A percentile compares a stretch with the other conserved stretches of the same genome.
Conservation (phyloP, 2,797 vertebrate genomes). For the Gymnothorax javanicus region DNA sequence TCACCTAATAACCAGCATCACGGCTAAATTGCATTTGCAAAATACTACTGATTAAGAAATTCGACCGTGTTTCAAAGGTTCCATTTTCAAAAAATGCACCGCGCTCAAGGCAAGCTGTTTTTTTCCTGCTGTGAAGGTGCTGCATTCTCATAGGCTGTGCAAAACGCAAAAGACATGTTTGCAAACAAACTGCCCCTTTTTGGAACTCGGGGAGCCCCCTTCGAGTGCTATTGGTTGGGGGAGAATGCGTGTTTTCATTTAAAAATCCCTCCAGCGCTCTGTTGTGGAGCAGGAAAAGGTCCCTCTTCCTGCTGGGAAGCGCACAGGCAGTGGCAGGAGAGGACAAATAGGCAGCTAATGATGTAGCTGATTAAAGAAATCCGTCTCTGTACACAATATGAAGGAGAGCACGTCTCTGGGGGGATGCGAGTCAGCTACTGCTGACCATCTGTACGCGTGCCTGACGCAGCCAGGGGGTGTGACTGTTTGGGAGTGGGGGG, state of each 20-base stretch:
- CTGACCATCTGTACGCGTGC: slow-evolving; percentile 86
- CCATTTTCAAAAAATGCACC: slow-evolving; percentile 6
- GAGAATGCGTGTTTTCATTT: slow-evolving; percentile 67
- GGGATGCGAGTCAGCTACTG: slow-evolving; percentile 76
- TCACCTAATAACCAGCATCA: not conserved
- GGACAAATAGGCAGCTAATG: slow-evolving; percentile 70
- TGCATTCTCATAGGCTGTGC: not conserved
- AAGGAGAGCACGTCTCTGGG: slow-evolving; percentile 61
- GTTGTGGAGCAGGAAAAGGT: slow-evolving; percentile 33
- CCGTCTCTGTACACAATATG: slow-evolving; percentile 70
- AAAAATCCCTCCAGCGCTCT: slow-evolving; percentile 48
- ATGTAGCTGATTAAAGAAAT: slow-evolving; percentile 80
- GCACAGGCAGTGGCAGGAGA: slow-evolving; percentile 68
- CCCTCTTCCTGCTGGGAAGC: slow-evolving; percentile 53
- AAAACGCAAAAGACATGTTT: not conserved
- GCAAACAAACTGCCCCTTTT: not conserved
- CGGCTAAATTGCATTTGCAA: not conserved
- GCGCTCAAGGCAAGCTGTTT: not conserved
- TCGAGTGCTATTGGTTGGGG: slow-evolving; percentile 58
- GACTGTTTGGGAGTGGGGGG: slow-evolving; percentile 52
- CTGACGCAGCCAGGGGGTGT: slow-evolving; percentile 64
- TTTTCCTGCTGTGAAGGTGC: not conserved
- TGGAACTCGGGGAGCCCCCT: not conserved
- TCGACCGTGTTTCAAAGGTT: not conserved
- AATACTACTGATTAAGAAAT: not conserved